Base-by-base conservation (phyloP, 2,797 vertebrate genomes). In the Eulemur coronatus region DNA sequence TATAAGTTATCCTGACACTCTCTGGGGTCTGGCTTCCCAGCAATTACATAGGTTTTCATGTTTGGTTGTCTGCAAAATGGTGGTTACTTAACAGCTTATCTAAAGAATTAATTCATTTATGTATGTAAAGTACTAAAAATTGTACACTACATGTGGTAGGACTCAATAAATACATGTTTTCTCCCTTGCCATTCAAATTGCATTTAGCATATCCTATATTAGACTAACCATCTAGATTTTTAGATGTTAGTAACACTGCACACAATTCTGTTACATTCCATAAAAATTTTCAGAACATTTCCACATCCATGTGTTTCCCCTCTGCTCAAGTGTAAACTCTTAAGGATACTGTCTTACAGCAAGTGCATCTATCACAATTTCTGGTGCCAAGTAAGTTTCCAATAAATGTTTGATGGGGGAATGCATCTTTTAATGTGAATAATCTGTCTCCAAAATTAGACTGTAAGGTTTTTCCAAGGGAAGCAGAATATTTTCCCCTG, bases 51-150 rank as follows among this genome's bases (percentile, higher is more conserved):
- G 15, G 17, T 43, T 76, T 81, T 70, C 86, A 26, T 78, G 41
- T 91, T 48, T 89, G 48, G 59, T 86, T 76, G 50, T 94, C 35
- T 96, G 69, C 2, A 89, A 92, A 90, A 43, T 61, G 5, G 26
- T 48, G 30, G 24, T 41, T 75, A 17, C n/a, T 14, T 69, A 63
- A 30, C 24, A 75, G 4, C 28, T 84, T 73, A 59, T 72, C 13
- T 41, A 75, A 67, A 85, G 38, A 11, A 73, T 55, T 52, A 43
- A 72, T 50, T 84, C 2, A 28, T 79, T 57, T 7, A 43, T 26
- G 4, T 57, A 46, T 38, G 3, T 75, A 24, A 63, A 84, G 12
- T 67, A 26, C 18, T 78, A 65, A 79, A 78, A 41, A 41, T 18
- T 73, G 7, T 5, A 22, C 15, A 73, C 48, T 9, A 7, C 24